Evolutionary conservation across 2,888 invertebrate genomes (phyloP).

Genomic region (Hybos culiciformis): DNA sequence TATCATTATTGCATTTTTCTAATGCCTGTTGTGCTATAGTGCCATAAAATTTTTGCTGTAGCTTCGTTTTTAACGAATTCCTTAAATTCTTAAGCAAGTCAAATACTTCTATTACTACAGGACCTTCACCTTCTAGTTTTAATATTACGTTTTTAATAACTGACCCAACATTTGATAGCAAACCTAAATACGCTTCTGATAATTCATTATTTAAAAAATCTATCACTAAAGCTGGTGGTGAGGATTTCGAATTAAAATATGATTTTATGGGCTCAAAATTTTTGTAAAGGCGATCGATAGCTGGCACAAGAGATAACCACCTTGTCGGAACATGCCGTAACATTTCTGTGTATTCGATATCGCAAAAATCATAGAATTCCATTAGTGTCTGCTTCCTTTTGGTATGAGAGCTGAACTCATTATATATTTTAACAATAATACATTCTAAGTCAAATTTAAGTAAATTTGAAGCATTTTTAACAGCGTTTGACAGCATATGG

Average conservation of each 20-base stretch:
- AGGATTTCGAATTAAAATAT: slow-evolving; percentile 2
- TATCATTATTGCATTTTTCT: slow-evolving; percentile 1
- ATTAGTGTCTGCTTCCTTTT: slow-evolving; percentile 2
- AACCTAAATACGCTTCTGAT: slow-evolving; percentile 5
- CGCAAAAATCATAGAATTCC: slow-evolving; percentile 3
- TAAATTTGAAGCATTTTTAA: slow-evolving; percentile 1
- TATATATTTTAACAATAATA: slow-evolving; percentile 2
- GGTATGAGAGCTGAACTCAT: slow-evolving; percentile 3
- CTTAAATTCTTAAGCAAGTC: slow-evolving; percentile 1
- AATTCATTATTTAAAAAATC: slow-evolving; percentile 8
- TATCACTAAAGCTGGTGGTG: slow-evolving; percentile 2
- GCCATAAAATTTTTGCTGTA: slow-evolving; percentile 1
- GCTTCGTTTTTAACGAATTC: slow-evolving; percentile 3
- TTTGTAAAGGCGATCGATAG: slow-evolving; percentile 2
- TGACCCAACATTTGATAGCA: not conserved
- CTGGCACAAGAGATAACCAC: not conserved
- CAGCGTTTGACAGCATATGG: slow-evolving; percentile 2
- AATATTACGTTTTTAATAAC: slow-evolving; percentile 6
- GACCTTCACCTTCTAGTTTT: slow-evolving; percentile 5
- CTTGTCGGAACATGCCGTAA: not conserved
- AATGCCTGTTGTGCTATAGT: slow-evolving; percentile 1
- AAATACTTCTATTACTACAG: slow-evolving; percentile 5
- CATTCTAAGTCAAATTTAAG: slow-evolving; percentile 2
- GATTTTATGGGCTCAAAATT: not conserved
- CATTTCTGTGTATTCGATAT: slow-evolving; percentile 1